Evolutionary conservation across 2,797 vertebrate species (phyloP).

Genomic region (Thripadectes ignobilis): DNA sequence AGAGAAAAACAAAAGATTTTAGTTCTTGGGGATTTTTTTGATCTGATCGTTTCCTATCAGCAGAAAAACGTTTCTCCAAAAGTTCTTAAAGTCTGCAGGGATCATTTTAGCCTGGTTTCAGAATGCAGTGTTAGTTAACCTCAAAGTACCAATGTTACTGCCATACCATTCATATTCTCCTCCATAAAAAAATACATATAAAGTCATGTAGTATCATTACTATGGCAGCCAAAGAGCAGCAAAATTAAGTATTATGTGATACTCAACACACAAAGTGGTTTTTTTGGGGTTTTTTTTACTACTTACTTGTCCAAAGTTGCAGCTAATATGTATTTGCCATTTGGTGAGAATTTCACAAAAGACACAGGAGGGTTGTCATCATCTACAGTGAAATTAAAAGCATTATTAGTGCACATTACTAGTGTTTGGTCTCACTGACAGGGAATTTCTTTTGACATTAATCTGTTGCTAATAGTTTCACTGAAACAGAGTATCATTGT

Average conservation of each 20-base stretch:
- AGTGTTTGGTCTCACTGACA: not conserved
- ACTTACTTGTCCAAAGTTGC: slow-evolving; percentile 98
- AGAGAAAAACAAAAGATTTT: not conserved
- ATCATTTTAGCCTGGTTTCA: not conserved
- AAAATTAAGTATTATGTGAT: not conserved
- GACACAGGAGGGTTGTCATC: slow-evolving; percentile 98
- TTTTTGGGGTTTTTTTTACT: not conserved
- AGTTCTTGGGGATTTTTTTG: not conserved
- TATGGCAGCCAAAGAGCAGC: not conserved
- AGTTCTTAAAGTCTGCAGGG: not conserved
- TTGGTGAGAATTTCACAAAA: slow-evolving; percentile 98
- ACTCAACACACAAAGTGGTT: not conserved
- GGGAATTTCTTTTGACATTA: not conserved
- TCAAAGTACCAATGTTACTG: not conserved
- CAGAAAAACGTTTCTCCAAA: not conserved
- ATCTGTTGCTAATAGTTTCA: not conserved
- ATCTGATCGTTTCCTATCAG: not conserved
- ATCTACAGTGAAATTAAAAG: slow-evolving; percentile 75
- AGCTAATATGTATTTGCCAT: slow-evolving; percentile 98
- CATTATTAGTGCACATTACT: not conserved
- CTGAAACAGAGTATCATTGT: not conserved
- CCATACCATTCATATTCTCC: not conserved
- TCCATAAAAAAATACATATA: not conserved
- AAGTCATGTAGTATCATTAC: not conserved
- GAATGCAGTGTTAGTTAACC: not conserved